Conservation (phyloP, 2,888 invertebrate genomes). For the Altica lythri region DNA sequence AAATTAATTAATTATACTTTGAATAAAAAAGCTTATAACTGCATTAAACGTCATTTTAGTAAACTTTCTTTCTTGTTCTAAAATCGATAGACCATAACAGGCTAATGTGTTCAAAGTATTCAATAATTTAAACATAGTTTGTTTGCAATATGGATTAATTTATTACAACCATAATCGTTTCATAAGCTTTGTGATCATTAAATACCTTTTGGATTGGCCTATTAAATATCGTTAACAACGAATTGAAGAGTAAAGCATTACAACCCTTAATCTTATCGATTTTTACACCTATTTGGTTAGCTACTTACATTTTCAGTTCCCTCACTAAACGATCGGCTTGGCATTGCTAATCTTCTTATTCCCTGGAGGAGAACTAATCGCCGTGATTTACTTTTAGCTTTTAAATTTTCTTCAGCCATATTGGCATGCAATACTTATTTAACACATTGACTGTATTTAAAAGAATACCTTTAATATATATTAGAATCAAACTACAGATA, state of each 20-base stretch:
- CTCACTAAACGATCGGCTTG: slow-evolving; percentile 51
- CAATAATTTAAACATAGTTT: too few relatives aligned
- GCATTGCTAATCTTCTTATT: slow-evolving; percentile 50
- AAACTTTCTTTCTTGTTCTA: too few relatives aligned
- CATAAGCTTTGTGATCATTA: too few relatives aligned
- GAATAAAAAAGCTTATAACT: too few relatives aligned
- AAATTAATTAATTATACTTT: too few relatives aligned
- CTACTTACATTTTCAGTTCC: slow-evolving; percentile 51
- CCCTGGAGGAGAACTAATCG: slow-evolving; percentile 50
- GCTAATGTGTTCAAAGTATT: too few relatives aligned
- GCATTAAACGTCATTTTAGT: too few relatives aligned
- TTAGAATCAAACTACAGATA: slow-evolving; percentile 19
- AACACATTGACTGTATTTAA: neutral
- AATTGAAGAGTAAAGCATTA: slow-evolving; percentile 1
- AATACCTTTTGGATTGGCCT: too few relatives aligned
- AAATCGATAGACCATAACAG: too few relatives aligned
- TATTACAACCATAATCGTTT: too few relatives aligned
- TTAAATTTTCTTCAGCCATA: slow-evolving; percentile 11
- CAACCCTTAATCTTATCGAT: slow-evolving; percentile 17
- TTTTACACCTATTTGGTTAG: neutral
- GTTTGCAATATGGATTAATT: too few relatives aligned
- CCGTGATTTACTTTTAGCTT: slow-evolving; percentile 39
- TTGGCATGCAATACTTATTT: slow-evolving; percentile 8
- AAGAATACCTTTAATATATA: slow-evolving; percentile 23
- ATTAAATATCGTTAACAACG: too few relatives aligned